A percentile compares a stretch with the other conserved stretches of the same genome.
Conservation (phyloP, 2,888 invertebrate genomes). For the Hydropsyche betteni region DNA sequence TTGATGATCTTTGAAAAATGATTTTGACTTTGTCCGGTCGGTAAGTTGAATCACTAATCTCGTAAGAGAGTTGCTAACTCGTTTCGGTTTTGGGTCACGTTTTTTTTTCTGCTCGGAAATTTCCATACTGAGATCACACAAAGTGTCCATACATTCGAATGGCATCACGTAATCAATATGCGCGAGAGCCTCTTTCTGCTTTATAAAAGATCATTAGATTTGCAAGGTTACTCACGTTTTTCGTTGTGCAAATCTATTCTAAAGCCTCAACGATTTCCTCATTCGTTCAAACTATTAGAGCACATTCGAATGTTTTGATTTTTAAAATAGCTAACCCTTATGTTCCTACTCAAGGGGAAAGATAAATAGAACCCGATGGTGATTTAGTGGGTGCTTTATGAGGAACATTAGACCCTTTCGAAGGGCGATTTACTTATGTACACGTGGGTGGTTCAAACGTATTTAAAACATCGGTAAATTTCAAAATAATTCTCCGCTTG, state of each 20-base stretch:
- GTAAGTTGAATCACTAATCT: neutral
- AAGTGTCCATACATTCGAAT: constrained; percentile 7
- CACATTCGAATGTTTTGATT: neutral
- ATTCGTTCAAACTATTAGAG: neutral
- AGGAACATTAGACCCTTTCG: too few relatives aligned
- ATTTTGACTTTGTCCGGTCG: too few relatives aligned
- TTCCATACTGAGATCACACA: neutral
- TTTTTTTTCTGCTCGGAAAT: constrained; percentile 10
- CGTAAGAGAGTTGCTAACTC: constrained; percentile 14
- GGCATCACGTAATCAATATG: constrained; percentile 29
- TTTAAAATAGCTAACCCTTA: too few relatives aligned
- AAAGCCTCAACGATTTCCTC: neutral
- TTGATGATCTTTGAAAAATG: too few relatives aligned
- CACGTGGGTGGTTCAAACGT: too few relatives aligned
- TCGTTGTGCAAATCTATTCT: neutral
- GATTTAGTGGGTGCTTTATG: too few relatives aligned
- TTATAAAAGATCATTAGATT: constrained; percentile 2
- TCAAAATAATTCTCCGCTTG: too few relatives aligned
- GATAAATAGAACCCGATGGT: too few relatives aligned
- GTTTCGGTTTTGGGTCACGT: constrained; percentile 40
- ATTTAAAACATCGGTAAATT: too few relatives aligned
- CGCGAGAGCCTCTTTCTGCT: constrained; percentile 16
- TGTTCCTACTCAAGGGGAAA: too few relatives aligned
- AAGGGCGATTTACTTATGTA: too few relatives aligned
- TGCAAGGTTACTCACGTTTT: constrained; percentile 5